Conservation (phyloP, 64 coral and sea anemone genomes). For the Stichodactyla mertensii region DNA sequence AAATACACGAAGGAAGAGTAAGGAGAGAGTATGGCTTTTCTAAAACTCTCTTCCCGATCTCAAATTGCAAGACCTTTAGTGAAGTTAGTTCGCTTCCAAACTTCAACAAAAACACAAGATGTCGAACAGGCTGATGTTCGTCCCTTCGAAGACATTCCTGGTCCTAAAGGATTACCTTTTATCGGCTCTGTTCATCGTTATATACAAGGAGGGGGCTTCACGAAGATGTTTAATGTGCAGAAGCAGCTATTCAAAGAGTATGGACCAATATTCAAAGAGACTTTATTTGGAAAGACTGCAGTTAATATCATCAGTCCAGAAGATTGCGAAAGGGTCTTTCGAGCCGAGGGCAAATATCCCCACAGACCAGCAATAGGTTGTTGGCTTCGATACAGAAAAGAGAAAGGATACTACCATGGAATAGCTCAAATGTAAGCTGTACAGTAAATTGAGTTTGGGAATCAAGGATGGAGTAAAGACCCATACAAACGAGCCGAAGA, state of each 20-base stretch:
- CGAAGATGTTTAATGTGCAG: neutral
- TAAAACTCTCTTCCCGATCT: neutral
- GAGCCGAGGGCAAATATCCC: conserved; percentile 50
- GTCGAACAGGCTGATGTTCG: neutral
- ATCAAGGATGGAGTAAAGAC: too few relatives aligned
- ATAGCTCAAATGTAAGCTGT: too few relatives aligned
- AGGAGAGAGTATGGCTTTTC: neutral
- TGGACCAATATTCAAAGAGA: conserved; percentile 42
- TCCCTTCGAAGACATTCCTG: conserved; percentile 44
- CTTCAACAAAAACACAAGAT: neutral
- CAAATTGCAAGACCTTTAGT: neutral
- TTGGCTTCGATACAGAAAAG: neutral
- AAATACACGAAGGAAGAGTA: neutral
- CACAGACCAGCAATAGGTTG: neutral
- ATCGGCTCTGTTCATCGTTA: conserved; percentile 7
- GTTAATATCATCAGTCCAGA: too few relatives aligned
- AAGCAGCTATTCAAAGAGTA: conserved; percentile 13
- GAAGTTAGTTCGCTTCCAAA: neutral
- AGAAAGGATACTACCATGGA: too few relatives aligned
- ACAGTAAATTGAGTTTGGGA: too few relatives aligned
- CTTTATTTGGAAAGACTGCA: neutral
- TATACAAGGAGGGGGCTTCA: conserved; percentile 1
- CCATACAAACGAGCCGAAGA: too few relatives aligned
- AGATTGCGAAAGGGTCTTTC: conserved; percentile 32
- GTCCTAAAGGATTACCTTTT: conserved; percentile 17